Evolutionary conservation across 1,140 invertebrate species (phyloP).

Genomic region (Lepidurus couesii): DNA sequence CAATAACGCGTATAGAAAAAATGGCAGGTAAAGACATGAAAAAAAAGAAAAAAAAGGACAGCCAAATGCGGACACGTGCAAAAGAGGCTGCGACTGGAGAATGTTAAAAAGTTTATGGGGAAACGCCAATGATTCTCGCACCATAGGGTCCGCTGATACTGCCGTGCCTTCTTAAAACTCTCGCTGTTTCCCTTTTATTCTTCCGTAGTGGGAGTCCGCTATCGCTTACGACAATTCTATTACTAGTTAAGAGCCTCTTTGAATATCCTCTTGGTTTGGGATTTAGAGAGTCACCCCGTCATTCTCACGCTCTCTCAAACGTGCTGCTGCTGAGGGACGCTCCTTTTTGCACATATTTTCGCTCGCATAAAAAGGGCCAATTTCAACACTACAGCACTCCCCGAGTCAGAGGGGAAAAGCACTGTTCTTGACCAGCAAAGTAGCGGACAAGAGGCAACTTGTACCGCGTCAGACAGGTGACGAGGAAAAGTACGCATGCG

Average conservation of each 20-base stretch:
- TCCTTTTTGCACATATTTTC: neutral
- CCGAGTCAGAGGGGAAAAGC: neutral
- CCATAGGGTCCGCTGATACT: neutral
- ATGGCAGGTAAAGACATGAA: neutral
- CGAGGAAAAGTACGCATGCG: neutral
- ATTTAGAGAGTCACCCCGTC: neutral
- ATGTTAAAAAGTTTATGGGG: neutral
- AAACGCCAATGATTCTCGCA: neutral
- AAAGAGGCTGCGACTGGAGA: neutral
- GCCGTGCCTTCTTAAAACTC: neutral
- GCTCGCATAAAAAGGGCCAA: neutral
- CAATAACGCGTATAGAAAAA: neutral
- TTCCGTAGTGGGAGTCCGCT: neutral
- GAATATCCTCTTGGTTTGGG: neutral
- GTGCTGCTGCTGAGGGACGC: neutral
- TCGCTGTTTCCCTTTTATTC: neutral
- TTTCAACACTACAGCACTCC: neutral
- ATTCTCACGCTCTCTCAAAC: constrained; percentile 1
- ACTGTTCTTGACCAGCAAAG: neutral
- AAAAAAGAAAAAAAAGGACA: neutral
- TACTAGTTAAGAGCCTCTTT: neutral
- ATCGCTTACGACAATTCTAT: neutral
- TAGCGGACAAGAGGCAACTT: neutral
- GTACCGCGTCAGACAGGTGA: neutral
- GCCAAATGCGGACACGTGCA: neutral